Evolutionary conservation across 1,140 invertebrate genomes (phyloP).

Genomic region (Streblospio benedicti): DNA sequence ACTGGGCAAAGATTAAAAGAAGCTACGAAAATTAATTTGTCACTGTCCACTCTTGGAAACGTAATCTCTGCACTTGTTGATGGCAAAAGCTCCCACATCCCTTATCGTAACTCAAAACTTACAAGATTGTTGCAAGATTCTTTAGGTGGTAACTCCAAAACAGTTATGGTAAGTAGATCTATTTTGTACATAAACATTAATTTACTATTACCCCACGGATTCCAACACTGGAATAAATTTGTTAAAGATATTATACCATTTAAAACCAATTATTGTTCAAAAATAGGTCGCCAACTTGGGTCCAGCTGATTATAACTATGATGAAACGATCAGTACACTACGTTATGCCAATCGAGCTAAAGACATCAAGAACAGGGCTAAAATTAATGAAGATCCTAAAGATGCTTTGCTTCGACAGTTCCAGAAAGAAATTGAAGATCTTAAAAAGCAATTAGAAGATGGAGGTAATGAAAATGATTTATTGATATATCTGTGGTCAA

Average conservation of each 20-base stretch:
- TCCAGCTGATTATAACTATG: slow-evolving; percentile 91
- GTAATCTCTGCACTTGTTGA: slow-evolving; percentile 88
- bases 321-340: slow-evolving; percentile 93
- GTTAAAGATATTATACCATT: no score
- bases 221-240: no score
- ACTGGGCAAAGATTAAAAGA: slow-evolving; percentile 82
- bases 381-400: slow-evolving; percentile 96
- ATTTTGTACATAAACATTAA: neutral
- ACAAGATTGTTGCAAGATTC: slow-evolving; percentile 57
- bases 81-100: slow-evolving; percentile 50
- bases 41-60: slow-evolving; percentile 86
- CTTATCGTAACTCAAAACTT: slow-evolving; percentile 48
- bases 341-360: slow-evolving; percentile 95
- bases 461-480: slow-evolving; percentile 31
- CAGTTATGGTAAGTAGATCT: slow-evolving; percentile 67
- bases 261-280: no score
- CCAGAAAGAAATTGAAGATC: slow-evolving; percentile 89
- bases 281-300: slow-evolving; percentile 81
- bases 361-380: slow-evolving; percentile 91
- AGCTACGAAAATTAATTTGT: slow-evolving; percentile 89
- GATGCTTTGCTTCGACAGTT: slow-evolving; percentile 90
- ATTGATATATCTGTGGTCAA: no score
- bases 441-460: slow-evolving; percentile 74
- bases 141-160: slow-evolving; percentile 84
- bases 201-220: no score